Conservation (phyloP, 2,888 invertebrate species). For the Pseudococcus jackbeardsleyi region DNA sequence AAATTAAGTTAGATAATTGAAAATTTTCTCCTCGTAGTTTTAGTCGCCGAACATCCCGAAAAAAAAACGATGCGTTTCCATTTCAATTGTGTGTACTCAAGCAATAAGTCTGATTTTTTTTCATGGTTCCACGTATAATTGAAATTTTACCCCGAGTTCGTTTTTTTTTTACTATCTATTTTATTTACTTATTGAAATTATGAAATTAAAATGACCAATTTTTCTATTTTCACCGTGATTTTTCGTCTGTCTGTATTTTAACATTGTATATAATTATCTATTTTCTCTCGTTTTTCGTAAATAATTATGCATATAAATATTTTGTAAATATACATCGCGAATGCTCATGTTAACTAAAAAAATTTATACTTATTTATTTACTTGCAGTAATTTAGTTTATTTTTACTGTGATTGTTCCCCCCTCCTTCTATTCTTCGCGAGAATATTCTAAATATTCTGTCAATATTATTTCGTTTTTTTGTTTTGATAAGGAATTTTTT, state of each 20-base stretch:
- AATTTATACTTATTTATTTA: constrained; percentile 18
- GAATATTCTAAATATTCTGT: constrained; percentile 55
- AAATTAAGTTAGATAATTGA: constrained; percentile 48
- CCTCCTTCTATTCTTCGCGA: background rate
- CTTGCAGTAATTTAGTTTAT: constrained; percentile 40
- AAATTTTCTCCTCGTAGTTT: constrained; percentile 9
- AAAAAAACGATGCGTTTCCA: background rate
- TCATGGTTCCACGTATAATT: background rate
- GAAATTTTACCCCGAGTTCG: constrained; percentile 23
- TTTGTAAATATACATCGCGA: constrained; percentile 46
- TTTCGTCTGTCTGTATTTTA: constrained; percentile 24
- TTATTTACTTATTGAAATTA: constrained; percentile 11
- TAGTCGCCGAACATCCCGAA: background rate
- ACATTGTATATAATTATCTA: constrained; percentile 24
- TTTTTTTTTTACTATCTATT: background rate
- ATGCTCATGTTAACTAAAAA: constrained; percentile 57
- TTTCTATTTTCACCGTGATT: constrained; percentile 40
- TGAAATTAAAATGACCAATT: constrained; percentile 40
- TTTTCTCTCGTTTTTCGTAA: constrained; percentile 17
- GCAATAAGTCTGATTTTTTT: constrained; percentile 51
- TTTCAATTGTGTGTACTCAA: constrained; percentile 19
- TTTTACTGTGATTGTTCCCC: constrained; percentile 57
- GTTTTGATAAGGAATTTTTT: background rate
- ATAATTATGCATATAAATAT: background rate
- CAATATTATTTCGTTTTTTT: constrained; percentile 1